Evolutionary conservation across 2,797 vertebrate species (phyloP).

Genomic region (Amblyopsis hoosieri): DNA sequence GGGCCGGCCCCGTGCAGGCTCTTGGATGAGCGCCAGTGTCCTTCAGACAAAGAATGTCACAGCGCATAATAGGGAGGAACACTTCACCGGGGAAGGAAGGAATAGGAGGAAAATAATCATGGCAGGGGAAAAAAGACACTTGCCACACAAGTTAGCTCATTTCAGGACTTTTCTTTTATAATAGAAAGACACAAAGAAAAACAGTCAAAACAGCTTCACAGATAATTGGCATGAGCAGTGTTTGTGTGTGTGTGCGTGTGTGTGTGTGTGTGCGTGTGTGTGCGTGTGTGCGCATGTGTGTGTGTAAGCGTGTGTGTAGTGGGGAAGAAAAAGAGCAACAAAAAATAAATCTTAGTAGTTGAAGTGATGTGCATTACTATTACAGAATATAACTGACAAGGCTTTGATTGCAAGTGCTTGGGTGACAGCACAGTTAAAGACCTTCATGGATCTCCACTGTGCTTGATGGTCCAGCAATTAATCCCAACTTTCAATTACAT

Average conservation of each 20-base stretch:
- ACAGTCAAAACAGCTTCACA: conserved; percentile 38
- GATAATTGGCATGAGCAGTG: conserved; percentile 21
- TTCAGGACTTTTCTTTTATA: conserved; percentile 23
- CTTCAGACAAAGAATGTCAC: conserved; percentile 83
- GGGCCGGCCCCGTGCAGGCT: conserved; percentile 70
- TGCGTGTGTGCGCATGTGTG: conserved; percentile 1
- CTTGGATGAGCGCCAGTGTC: conserved; percentile 81
- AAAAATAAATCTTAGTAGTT: conserved; percentile 4
- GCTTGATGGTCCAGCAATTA: conserved; percentile 11
- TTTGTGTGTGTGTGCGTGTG: no score
- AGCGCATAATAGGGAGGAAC: conserved; percentile 61
- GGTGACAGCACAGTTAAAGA: conserved; percentile 13
- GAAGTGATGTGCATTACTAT: conserved; percentile 16
- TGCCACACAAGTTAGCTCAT: conserved; percentile 33
- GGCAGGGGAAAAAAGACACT: background rate
- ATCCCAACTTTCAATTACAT: background rate
- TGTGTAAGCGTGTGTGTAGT: conserved; percentile 1
- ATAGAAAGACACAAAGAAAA: conserved; percentile 28
- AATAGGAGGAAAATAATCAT: conserved; percentile 13
- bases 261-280: no score
- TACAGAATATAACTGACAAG: conserved; percentile 17
- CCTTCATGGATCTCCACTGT: conserved; percentile 26
- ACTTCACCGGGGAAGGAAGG: conserved; percentile 35
- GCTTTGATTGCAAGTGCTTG: conserved; percentile 6
- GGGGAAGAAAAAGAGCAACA: conserved; percentile 3